Conservation (phyloP, 2,888 invertebrate species). For the Crocallis elinguaria region DNA sequence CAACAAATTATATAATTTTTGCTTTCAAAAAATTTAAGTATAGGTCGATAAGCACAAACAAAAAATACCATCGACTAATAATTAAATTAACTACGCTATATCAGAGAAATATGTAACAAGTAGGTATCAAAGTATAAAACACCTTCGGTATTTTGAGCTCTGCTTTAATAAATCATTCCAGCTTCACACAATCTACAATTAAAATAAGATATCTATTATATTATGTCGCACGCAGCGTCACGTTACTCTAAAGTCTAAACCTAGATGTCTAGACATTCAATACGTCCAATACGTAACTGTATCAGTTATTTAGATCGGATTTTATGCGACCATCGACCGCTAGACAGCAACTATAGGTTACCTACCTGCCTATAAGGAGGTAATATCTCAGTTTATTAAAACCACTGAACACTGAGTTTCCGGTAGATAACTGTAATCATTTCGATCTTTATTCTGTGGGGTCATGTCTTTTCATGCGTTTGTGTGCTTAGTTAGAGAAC, state of each 20-base stretch:
- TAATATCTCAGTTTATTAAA: constrained; percentile 2
- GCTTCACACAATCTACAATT: too few relatives aligned
- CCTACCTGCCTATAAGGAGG: background rate
- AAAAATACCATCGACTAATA: too few relatives aligned
- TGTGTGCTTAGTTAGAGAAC: background rate
- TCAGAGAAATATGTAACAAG: too few relatives aligned
- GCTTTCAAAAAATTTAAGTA: too few relatives aligned
- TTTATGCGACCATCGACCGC: constrained; percentile 34
- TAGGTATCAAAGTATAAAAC: too few relatives aligned
- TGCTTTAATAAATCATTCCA: too few relatives aligned
- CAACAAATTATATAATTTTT: too few relatives aligned
- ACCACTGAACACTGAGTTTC: constrained; percentile 25
- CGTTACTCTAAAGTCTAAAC: background rate
- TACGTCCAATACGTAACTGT: constrained; percentile 48
- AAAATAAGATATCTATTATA: too few relatives aligned
- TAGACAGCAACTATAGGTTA: background rate
- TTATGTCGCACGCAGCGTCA: too few relatives aligned
- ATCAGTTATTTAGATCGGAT: constrained; percentile 53
- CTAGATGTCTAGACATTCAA: constrained; percentile 29
- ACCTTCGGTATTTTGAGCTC: too few relatives aligned
- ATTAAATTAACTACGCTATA: too few relatives aligned
- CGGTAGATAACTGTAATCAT: constrained; percentile 22
- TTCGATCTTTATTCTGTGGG: constrained; percentile 1
- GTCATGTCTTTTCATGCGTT: constrained; percentile 10
- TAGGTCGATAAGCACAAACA: too few relatives aligned